A percentile compares a stretch with the other conserved stretches of the same genome.
Evolutionary conservation across 2,113 vertebrate genomes (phyloP).

Genomic region (Plotosus lineatus): DNA sequence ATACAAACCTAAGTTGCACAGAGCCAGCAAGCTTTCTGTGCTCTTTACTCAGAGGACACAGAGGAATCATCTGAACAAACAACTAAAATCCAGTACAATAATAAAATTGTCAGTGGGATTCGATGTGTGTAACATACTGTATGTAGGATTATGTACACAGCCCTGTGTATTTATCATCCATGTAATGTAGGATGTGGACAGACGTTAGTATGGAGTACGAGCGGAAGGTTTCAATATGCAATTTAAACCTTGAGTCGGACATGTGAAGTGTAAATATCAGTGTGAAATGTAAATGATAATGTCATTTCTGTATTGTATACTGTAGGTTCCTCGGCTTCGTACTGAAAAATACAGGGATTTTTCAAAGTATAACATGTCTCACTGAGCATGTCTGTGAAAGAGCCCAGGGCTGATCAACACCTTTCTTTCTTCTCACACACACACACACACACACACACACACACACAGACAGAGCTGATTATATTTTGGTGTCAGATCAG

Average conservation of each 20-base stretch:
- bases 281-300: background rate
- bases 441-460: too few relatives aligned
- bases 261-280: slow-evolving; percentile 24
- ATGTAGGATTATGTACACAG: slow-evolving; percentile 27
- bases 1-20: slow-evolving; percentile 47
- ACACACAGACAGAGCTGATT: slow-evolving; percentile 36
- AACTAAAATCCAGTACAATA: slow-evolving; percentile 43
- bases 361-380: background rate
- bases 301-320: background rate
- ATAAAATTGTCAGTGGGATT: slow-evolving; percentile 48
- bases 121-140: slow-evolving; percentile 19
- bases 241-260: background rate
- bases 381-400: background rate
- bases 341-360: background rate
- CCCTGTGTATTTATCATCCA: slow-evolving; percentile 26
- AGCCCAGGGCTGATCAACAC: background rate
- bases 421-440: slow-evolving; percentile 7
- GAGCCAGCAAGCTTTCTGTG: slow-evolving; percentile 12
- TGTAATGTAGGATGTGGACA: slow-evolving; percentile 4
- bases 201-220: background rate
- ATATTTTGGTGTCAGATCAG: slow-evolving; percentile 37
- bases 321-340: background rate
- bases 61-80: slow-evolving; percentile 51
- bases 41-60: slow-evolving; percentile 38
- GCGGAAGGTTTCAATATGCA: background rate